These are phyloP conservation scores for Xiphias gladius DNA, from an alignment of 2,113 vertebrate species.

Conservation along the genomic window DNA sequence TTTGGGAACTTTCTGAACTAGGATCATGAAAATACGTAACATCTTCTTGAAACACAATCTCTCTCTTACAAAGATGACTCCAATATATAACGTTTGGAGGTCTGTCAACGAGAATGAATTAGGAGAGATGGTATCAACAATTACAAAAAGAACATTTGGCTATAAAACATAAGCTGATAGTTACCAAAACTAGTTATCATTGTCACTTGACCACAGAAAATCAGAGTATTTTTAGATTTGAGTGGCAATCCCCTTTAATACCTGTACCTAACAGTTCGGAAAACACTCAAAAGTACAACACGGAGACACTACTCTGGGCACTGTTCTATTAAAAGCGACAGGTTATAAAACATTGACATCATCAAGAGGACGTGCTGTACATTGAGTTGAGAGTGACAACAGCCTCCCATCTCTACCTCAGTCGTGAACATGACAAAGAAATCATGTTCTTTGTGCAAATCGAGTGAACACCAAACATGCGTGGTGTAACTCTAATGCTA, in stretches of 20 bases:
- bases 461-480: constrained; percentile 64
- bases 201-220: constrained; percentile 3
- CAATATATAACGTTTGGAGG: neutral
- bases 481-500: constrained; percentile 70
- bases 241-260: constrained; percentile 70
- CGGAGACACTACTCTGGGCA: constrained; percentile 67
- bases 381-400: constrained; percentile 50
- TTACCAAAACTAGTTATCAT: constrained; percentile 1
- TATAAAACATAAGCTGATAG: neutral
- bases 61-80: neutral
- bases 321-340: constrained; percentile 75
- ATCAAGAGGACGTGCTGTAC: constrained; percentile 79
- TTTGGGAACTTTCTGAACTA: neutral
- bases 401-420: constrained; percentile 59
- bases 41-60: neutral
- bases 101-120: neutral
- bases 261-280: constrained; percentile 45
- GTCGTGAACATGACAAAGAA: constrained; percentile 42
- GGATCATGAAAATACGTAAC: neutral
- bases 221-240: constrained; percentile 4
- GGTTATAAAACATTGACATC: constrained; percentile 84
- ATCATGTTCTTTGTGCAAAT: constrained; percentile 61
- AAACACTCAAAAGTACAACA: constrained; percentile 73
- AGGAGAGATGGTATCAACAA: neutral
- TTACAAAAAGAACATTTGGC: neutral